These are phyloP conservation scores for Cranoglanis bouderius DNA, from an alignment of 2,113 vertebrate species.

Conservation along the genomic window DNA sequence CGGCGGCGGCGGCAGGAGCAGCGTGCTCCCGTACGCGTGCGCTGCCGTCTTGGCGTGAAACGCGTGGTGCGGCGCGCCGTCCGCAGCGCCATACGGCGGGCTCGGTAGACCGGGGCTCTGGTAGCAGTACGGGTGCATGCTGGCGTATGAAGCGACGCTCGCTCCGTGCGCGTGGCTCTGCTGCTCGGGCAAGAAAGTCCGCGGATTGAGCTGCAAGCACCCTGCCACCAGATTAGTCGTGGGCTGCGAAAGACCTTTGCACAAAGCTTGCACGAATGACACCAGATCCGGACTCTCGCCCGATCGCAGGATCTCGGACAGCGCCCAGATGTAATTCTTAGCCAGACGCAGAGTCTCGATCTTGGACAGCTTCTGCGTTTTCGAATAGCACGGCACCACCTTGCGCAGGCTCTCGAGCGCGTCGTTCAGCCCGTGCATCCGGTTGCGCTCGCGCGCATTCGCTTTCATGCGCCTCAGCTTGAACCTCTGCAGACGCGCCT, in stretches of 20 bases:
- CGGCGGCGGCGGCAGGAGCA: conserved; percentile 52
- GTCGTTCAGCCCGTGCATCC: conserved; percentile 97
- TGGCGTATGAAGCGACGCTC: conserved; percentile 72
- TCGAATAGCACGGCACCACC: conserved; percentile 98
- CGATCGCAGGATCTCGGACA: conserved; percentile 92
- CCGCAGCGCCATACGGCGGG: conserved; percentile 95
- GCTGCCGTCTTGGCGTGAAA: conserved; percentile 94
- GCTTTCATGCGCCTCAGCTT: conserved; percentile 95
- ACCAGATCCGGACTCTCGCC: conserved; percentile 95
- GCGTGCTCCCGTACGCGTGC: conserved; percentile 75
- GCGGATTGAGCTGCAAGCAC: conserved; percentile 94
- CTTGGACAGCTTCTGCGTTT: conserved; percentile 97
- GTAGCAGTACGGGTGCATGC: conserved; percentile 85
- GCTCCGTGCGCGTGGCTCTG: conserved; percentile 83
- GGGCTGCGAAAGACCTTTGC: conserved; percentile 97
- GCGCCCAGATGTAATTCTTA: conserved; percentile 99
- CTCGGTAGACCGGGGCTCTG: conserved; percentile 94
- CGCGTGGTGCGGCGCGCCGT: conserved; percentile 85
- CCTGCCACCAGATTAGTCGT: conserved; percentile 97
- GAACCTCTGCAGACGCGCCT: conserved; percentile 93
- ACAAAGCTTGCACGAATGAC: conserved; percentile 94
- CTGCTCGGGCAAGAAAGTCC: conserved; percentile 91
- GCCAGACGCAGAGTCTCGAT: conserved; percentile 96
- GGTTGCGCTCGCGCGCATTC: conserved; percentile 94
- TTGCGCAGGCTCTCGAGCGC: conserved; percentile 96